Base-by-base conservation (phyloP, 1,140 invertebrate genomes). In the Scaptomyza pallida region DNA sequence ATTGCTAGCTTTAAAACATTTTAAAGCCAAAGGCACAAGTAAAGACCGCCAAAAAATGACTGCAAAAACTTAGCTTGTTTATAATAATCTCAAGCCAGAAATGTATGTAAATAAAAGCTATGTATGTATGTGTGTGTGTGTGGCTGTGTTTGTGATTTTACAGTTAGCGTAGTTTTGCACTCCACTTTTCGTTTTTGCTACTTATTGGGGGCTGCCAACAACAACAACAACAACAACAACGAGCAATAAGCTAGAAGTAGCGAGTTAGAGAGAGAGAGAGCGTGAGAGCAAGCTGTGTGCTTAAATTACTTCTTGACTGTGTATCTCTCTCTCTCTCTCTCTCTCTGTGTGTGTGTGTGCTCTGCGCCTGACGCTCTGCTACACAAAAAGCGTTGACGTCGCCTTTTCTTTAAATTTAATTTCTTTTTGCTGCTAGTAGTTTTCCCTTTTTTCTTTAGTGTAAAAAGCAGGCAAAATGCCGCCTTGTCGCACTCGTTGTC, bases 351-450 rank as follows among this genome's bases (percentile, higher is more conserved):
- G 59, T 30, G 10, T 55, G 35, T 35, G 50, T 45, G n/a, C n/a
- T n/a, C n/a, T 40, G 70, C 64, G 63, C 63, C 73, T 73, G 62
- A 35, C 61, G 65, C 78, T 74, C 67, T 79, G 78, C 73, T 65
- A 76, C 35, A 75, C 30, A 57, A 56, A 65, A 64, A n/a, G n/a
- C 6, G 60, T 77, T 62, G 59, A 62, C 60, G 48, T 64, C 51
- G 45, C 63, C 51, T 48, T 73, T 76, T 76, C 82, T 86, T 86
- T 86, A 86, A 86, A 86, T 88, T 86, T 88, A 88, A 86, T 86
- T 88, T 88, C 77, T 86, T 85, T 55, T 26, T 81, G 81, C 73
- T 88, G n/a, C n/a, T n/a, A n/a, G n/a, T n/a, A 88, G 77, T 86
- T 81, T 81, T 88, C 60, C 45, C 37, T 44, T 60, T 57, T n/a